A percentile compares a stretch with the other conserved stretches of the same genome.
Conservation (phyloP, 2,888 invertebrate genomes). For the Agonopterix arenella region DNA sequence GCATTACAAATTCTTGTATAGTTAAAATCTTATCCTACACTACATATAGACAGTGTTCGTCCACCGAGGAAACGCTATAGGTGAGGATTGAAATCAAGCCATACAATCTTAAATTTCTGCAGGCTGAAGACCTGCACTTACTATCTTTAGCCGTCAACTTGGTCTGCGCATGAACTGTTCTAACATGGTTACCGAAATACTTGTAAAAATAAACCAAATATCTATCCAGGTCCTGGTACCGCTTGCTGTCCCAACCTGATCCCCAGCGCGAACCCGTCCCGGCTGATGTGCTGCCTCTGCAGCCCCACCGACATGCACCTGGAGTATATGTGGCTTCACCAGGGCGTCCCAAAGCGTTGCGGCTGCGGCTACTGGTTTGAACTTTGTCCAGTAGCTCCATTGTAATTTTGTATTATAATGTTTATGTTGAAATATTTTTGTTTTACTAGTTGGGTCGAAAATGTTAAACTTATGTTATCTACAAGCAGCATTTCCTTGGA, state of each 20-base stretch:
- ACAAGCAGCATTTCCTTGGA: not conserved
- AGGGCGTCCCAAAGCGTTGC: constrained; percentile 55
- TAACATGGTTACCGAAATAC: too few species aligned
- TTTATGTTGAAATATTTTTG: not conserved
- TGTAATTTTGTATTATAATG: constrained; percentile 13
- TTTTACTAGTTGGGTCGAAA: not conserved
- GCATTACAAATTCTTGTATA: too few species aligned
- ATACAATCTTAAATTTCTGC: too few species aligned
- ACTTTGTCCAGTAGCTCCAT: constrained; percentile 55
- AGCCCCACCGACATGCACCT: constrained; percentile 67
- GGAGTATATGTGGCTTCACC: constrained; percentile 58
- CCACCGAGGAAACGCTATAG: too few species aligned
- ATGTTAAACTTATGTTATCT: too few species aligned
- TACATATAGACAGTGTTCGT: too few species aligned
- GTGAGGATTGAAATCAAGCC: too few species aligned
- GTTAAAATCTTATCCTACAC: too few species aligned
- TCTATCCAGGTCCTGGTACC: constrained; percentile 75
- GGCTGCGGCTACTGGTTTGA: constrained; percentile 67
- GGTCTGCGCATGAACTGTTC: too few species aligned
- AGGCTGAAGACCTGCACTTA: too few species aligned
- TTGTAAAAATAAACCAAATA: not conserved
- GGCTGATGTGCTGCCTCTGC: constrained; percentile 86
- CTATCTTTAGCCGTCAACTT: too few species aligned
- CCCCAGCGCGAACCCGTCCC: constrained; percentile 80
- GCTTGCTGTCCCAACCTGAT: constrained; percentile 83